A percentile compares a stretch with the other conserved stretches of the same genome.
phyloP scores from a whole-genome alignment of 2,797 vertebrate genomes.

The Cetoscarus ocellatus region DNA sequence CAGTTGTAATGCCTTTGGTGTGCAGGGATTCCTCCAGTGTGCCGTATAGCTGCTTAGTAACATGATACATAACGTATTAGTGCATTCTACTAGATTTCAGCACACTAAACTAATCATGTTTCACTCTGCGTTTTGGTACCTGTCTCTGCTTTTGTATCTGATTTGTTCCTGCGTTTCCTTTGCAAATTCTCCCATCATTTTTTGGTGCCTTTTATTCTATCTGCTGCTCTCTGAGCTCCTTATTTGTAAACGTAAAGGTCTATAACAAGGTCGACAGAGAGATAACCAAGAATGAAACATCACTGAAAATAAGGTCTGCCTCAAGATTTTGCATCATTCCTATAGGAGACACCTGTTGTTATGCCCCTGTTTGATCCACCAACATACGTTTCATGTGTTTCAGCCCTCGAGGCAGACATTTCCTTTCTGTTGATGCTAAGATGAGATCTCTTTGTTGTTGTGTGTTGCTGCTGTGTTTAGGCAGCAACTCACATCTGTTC shows the following conservation, averaged over 20 bases:
- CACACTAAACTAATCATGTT: conserved; percentile 47
- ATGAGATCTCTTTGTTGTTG: background rate
- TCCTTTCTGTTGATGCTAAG: background rate
- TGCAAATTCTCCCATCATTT: background rate
- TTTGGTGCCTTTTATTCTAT: conserved; percentile 11
- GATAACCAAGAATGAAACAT: conserved; percentile 15
- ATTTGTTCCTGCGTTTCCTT: conserved; percentile 1
- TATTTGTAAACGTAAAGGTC: conserved; percentile 7
- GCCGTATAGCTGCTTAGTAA: conserved; percentile 32
- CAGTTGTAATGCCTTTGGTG: conserved; percentile 38
- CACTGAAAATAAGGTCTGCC: background rate
- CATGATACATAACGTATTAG: conserved; percentile 52
- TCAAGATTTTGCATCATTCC: conserved; percentile 8
- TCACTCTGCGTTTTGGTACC: conserved; percentile 18
- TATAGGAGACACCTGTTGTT: background rate
- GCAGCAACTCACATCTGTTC: too few species aligned
- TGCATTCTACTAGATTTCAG: conserved; percentile 45
- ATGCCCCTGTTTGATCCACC: background rate
- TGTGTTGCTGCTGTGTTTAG: background rate
- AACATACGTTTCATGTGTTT: background rate
- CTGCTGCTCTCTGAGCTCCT: background rate
- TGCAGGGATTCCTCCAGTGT: conserved; percentile 30
- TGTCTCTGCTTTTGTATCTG: conserved; percentile 10
- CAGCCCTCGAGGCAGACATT: background rate
- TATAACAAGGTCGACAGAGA: conserved; percentile 8